Evolutionary conservation across 2,888 invertebrate species (phyloP), one percentile per base, ranked within the genome.

Genomic region (Macaria notata): DNA sequence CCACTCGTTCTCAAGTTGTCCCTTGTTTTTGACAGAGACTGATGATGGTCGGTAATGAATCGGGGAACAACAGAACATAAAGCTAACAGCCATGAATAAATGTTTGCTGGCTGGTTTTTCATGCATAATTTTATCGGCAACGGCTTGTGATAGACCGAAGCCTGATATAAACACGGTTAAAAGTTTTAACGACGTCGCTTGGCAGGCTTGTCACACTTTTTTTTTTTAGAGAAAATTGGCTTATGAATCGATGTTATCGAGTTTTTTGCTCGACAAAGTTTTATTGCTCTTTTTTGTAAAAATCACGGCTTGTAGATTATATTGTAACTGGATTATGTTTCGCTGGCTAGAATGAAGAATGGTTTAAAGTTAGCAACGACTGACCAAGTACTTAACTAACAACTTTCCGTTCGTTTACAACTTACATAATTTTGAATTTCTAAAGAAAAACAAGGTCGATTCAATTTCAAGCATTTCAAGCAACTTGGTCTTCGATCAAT

Each of bases 71-170:
- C 65, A 68, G 52, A 70, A 69, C 72, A 72, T 69, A 74, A 78
- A 77, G 75, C 73, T 69, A 71, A 73, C 73, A 75, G 55, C 70
- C 70, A 75, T 72, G 76, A 73, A 76, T 75, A 75, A 79, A 79
- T 76, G 67, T 79, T 75, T 73, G 68, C 69, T 67, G 64, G 63
- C 62, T 42, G 65, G 67, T 59, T 72, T 73, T 65, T 63, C 64
- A 76, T 78, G 76, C 73, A 78, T 78, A 78, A 73, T 77, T 74
- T 74, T 70, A 67, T 71, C 39, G 60, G 63, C 59, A 67, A 63
- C 63, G 46, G n/a, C 43, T 46, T 41, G n/a, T 39, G 46, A 47
- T 51, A 45, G 47, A 45, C 19, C 48, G 41, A 9, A 9, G 30
- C 33, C 33, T 46, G 42, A 39, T 45, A 19, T 41, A 41, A 59